Evolutionary conservation across 2,888 invertebrate species (phyloP), one percentile per base, ranked within the genome.

Genomic region (Apocheima hispidaria): DNA sequence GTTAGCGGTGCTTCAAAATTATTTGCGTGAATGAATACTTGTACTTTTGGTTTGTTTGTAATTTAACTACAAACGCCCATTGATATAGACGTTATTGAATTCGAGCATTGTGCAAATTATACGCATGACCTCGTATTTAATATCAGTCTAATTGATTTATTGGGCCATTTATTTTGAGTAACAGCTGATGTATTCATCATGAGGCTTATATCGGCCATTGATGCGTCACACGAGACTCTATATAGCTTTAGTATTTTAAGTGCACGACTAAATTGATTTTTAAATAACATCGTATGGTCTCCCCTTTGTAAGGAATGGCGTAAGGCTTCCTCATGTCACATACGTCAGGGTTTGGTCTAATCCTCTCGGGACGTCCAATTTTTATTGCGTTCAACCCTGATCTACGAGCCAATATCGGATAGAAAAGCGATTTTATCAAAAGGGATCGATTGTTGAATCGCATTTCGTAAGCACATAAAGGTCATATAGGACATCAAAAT

Each of bases 261-360:
- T 82, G 77, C 73, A 70, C 72, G 61, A 68, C 78, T 67, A 85
- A 88, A 90, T 88, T 88, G 88, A 85, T 88, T 90, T 89, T 90
- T 85, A 86, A 88, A 87, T 82, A 83, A 83, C 78, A 78, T 69
- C 63, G 60, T 66, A 69, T 70, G 71, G 63, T 70, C 73, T 81
- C 85, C 87, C 88, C 82, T 79, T 75, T 65, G 72, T 79, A 85
- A 85, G 84, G 78, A 82, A 86, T 79, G 76, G 83, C 79, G 81
- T 82, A 82, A 88, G 86, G 87, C 87, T 90, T 88, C 82, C 78
- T 79, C 77, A 72, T 83, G 90, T 89, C 92, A 86, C 92, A 90
- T 92, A 85, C 80, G 86, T 91, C 90, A 90, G 88, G 85, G 87
- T 90, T 90, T 88, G 84, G 79, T 82, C 84, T 90, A 90, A 92